These are phyloP conservation scores for Nymphicus hollandicus DNA, from an alignment of 2,113 vertebrate species.

Conservation along the genomic window DNA sequence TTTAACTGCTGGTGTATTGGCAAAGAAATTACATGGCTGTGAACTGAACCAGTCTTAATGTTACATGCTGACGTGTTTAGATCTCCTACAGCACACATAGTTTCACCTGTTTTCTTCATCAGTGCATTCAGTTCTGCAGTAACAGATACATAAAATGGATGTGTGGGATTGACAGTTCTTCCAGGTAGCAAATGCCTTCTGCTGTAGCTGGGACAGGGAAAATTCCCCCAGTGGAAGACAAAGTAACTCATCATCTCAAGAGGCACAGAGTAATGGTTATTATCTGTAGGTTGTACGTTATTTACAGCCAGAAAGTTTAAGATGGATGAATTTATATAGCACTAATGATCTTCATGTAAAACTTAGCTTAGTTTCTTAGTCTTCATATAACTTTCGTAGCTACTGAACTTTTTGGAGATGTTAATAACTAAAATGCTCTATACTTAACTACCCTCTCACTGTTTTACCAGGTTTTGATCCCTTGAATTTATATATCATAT, in stretches of 20 bases:
- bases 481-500: background rate
- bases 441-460: background rate
- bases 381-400: background rate
- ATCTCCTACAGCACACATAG: background rate
- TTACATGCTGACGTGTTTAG: conserved; percentile 37
- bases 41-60: conserved; percentile 23
- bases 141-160: background rate
- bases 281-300: background rate
- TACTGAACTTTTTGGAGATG: background rate
- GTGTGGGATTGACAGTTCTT: conserved; percentile 12
- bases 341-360: background rate
- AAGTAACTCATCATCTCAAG: background rate
- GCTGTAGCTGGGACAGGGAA: background rate
- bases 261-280: background rate
- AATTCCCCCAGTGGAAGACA: background rate
- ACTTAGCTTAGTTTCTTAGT: background rate
- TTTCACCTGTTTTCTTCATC: conserved; percentile 59
- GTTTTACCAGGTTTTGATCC: background rate
- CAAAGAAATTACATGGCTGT: conserved; percentile 41
- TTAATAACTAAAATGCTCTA: background rate
- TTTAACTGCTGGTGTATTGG: conserved; percentile 44
- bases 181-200: conserved; percentile 42
- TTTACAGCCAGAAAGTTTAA: background rate
- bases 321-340: background rate
- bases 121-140: background rate